These are phyloP conservation scores for Patella pellucida DNA, from an alignment of 2,888 invertebrate genomes.

Conservation along the genomic window DNA sequence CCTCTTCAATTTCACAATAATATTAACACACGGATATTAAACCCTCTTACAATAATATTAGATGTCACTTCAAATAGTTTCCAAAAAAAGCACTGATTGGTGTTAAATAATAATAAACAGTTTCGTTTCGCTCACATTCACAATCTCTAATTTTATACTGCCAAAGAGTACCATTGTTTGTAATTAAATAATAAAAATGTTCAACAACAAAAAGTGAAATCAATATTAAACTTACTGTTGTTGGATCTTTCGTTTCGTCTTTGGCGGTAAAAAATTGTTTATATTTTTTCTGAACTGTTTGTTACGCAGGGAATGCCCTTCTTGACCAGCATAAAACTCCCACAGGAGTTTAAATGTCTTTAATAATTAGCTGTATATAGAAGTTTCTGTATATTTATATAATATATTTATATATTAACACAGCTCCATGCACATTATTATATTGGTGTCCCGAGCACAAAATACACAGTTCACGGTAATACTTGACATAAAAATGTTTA, in stretches of 20 bases:
- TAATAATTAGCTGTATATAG: no score
- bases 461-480: no score
- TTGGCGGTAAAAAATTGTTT: no score
- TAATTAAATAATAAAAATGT: conserved; percentile 5
- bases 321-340: no score
- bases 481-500: no score
- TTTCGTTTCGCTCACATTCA: background rate
- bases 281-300: no score
- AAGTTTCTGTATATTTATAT: no score
- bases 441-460: no score
- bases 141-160: background rate
- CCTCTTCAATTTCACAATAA: conserved; percentile 11
- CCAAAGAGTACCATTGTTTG: conserved; percentile 2
- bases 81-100: conserved; percentile 5
- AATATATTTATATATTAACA: no score
- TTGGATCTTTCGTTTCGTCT: background rate
- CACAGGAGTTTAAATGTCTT: no score
- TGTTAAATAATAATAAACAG: background rate
- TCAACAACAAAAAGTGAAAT: background rate
- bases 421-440: no score
- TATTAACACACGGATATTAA: conserved; percentile 3
- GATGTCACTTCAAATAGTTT: background rate
- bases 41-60: conserved; percentile 8
- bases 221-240: conserved; percentile 4
- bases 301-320: no score